Evolutionary conservation across 2,797 vertebrate genomes (phyloP).

Genomic region (Diplodus sargus): DNA sequence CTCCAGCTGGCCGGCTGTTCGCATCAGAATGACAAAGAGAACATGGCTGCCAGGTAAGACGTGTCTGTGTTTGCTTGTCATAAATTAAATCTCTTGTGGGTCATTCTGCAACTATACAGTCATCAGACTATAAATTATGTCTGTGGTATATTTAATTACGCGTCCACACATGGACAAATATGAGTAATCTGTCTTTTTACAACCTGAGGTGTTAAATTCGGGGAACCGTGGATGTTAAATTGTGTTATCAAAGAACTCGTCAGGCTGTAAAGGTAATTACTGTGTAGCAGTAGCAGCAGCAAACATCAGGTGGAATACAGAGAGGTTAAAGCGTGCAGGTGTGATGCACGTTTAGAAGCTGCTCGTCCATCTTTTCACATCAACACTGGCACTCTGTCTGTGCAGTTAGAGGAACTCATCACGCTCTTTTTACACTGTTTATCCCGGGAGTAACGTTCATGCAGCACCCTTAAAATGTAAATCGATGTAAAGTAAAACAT

Average conservation of each 20-base stretch:
- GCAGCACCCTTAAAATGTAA: background rate
- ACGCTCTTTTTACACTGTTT: background rate
- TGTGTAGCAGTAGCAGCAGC: background rate
- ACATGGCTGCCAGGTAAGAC: background rate
- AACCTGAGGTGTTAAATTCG: background rate
- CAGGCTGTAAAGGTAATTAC: constrained; percentile 4
- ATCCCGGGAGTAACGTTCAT: background rate
- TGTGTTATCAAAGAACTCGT: background rate
- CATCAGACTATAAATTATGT: background rate
- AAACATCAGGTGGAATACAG: background rate
- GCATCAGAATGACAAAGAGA: background rate
- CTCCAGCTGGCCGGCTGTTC: constrained; percentile 23
- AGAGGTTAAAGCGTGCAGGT: background rate
- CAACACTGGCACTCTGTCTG: background rate
- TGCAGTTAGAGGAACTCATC: background rate
- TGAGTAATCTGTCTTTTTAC: background rate
- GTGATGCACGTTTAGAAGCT: background rate
- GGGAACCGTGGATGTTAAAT: background rate
- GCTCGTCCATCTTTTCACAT: background rate
- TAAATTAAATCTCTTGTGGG: background rate
- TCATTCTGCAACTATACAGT: constrained; percentile 12
- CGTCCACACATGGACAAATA: background rate
- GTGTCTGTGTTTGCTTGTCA: constrained; percentile 30
- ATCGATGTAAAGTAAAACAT: background rate
- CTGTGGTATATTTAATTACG: constrained; percentile 14